phyloP scores from a whole-genome alignment of 1,140 invertebrate species.

The Drosophila cardini region DNA sequence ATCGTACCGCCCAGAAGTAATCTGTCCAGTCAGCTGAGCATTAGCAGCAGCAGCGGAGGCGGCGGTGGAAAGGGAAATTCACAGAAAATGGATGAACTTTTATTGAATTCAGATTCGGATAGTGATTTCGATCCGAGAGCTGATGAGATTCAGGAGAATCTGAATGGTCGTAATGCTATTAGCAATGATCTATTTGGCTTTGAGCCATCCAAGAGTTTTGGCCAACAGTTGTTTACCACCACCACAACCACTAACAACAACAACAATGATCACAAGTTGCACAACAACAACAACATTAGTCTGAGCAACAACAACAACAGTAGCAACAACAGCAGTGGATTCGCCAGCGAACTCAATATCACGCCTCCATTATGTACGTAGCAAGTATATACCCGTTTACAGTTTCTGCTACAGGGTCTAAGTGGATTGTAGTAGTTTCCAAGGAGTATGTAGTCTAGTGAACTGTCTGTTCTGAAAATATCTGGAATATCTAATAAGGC shows the following conservation, averaged over 20 bases:
- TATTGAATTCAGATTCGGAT: constrained; percentile 92
- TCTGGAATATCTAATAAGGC: too few relatives aligned
- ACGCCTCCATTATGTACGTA: constrained; percentile 88
- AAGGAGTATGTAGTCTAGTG: too few relatives aligned
- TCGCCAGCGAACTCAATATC: constrained; percentile 77
- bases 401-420: not conserved
- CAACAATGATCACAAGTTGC: constrained; percentile 36
- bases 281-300: constrained; percentile 40
- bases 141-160: constrained; percentile 87
- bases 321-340: constrained; percentile 72
- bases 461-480: too few relatives aligned
- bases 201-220: constrained; percentile 83
- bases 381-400: not conserved
- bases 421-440: too few relatives aligned
- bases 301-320: constrained; percentile 63
- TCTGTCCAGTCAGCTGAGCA: constrained; percentile 86
- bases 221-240: constrained; percentile 84
- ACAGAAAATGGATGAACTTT: constrained; percentile 92
- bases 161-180: constrained; percentile 75
- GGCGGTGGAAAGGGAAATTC: constrained; percentile 87
- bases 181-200: constrained; percentile 83
- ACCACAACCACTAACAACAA: constrained; percentile 77
- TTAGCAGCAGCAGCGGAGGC: constrained; percentile 41
- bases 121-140: constrained; percentile 92
- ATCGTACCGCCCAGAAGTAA: constrained; percentile 89